These are phyloP conservation scores for Donacobius atricapilla DNA, from an alignment of 2,113 vertebrate genomes.

Conservation along the genomic window DNA sequence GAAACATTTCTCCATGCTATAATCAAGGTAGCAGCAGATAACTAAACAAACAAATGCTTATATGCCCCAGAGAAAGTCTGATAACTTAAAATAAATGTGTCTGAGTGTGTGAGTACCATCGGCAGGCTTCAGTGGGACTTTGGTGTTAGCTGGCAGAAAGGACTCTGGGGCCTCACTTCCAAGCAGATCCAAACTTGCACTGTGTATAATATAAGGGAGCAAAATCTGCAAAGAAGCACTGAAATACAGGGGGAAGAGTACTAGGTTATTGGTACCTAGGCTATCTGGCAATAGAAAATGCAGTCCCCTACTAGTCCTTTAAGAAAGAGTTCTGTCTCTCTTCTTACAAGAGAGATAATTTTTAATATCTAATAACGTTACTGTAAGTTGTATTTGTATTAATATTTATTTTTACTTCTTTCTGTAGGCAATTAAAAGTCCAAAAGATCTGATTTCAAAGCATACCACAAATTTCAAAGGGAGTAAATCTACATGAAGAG, in stretches of 20 bases:
- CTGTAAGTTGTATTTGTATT: constrained; percentile 12
- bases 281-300: background rate
- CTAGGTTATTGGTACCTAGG: background rate
- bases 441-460: constrained; percentile 42
- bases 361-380: background rate
- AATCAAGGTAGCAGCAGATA: background rate
- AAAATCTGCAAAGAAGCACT: background rate
- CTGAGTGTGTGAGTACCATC: background rate
- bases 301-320: background rate
- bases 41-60: background rate
- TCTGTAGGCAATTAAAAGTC: constrained; percentile 52
- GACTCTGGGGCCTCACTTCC: background rate
- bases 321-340: background rate
- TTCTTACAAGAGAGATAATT: background rate
- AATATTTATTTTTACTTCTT: constrained; percentile 41
- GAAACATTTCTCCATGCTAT: background rate
- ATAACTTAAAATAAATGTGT: constrained; percentile 4
- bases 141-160: background rate
- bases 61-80: background rate
- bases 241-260: background rate
- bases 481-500: constrained; percentile 30
- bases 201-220: background rate
- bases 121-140: background rate
- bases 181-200: background rate
- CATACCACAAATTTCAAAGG: constrained; percentile 2